Conservation (phyloP, 2,797 vertebrate species). For the Heliangelus exortis region DNA sequence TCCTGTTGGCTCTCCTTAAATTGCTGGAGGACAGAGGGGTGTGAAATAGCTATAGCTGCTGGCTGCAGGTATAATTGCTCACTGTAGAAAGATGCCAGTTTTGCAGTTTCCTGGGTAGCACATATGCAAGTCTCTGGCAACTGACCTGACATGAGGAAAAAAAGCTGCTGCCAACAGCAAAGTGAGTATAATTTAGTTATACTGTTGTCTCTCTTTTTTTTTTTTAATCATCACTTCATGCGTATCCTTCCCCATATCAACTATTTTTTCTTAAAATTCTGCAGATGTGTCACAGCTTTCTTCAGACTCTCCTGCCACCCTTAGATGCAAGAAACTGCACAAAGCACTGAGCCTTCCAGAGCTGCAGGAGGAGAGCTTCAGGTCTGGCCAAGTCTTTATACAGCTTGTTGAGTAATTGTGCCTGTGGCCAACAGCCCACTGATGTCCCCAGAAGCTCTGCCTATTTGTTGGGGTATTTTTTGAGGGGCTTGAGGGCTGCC, state of each 20-base stretch:
- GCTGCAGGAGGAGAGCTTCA: fast-evolving
- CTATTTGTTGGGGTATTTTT: no score
- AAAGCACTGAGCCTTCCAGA: background rate
- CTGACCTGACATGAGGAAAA: background rate
- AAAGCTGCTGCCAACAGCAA: background rate
- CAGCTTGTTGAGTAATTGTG: background rate
- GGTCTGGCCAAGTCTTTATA: fast-evolving
- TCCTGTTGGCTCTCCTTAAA: background rate
- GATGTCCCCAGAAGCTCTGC: background rate
- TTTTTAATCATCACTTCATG: background rate
- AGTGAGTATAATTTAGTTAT: background rate
- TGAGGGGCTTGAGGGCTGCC: background rate
- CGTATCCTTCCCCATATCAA: background rate
- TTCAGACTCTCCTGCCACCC: background rate
- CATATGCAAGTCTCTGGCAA: background rate
- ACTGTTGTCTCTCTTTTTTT: background rate
- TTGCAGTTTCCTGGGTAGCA: conserved; percentile 2
- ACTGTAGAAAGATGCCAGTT: background rate
- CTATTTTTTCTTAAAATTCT: background rate
- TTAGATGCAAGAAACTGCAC: background rate
- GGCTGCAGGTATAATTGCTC: conserved; percentile 8
- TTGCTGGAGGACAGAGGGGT: background rate
- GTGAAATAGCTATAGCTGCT: background rate
- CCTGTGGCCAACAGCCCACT: background rate
- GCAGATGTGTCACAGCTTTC: background rate